These are phyloP conservation scores for Jaculus jaculus DNA, from an alignment of 2,113 vertebrate species.

Conservation along the genomic window DNA sequence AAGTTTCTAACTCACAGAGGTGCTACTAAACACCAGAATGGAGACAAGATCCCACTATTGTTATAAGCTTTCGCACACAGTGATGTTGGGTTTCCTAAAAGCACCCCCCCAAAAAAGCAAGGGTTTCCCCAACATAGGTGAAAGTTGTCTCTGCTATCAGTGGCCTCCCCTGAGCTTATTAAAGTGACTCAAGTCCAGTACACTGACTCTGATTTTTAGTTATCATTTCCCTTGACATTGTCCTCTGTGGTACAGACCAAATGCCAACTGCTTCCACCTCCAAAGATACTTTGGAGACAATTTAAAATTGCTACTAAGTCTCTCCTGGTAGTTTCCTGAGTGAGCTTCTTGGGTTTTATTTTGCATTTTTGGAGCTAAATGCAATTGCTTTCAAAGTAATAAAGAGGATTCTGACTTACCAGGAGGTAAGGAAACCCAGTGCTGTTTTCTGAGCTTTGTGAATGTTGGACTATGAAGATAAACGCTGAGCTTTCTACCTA, in stretches of 20 bases:
- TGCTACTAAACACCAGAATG: background rate
- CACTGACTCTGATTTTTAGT: background rate
- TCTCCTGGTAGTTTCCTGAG: background rate
- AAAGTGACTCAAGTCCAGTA: background rate
- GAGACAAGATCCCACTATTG: constrained; percentile 4
- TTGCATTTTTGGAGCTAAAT: background rate
- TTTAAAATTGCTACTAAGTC: background rate
- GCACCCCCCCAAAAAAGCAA: no score
- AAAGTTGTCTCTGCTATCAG: background rate
- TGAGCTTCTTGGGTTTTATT: background rate
- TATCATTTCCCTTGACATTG: background rate
- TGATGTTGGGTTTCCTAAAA: constrained; percentile 18
- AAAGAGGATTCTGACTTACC: background rate
- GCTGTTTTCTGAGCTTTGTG: background rate
- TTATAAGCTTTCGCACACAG: constrained; percentile 28
- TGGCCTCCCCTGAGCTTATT: background rate
- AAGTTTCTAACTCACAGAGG: constrained; percentile 53
- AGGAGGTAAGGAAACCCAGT: background rate
- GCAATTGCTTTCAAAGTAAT: background rate
- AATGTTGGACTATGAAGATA: no score
- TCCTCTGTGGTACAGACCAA: background rate
- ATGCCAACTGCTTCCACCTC: background rate
- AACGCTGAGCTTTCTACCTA: background rate
- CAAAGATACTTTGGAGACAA: background rate
- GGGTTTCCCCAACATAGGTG: background rate